A percentile compares a stretch with the other conserved stretches of the same genome.
These are phyloP conservation scores for Acomys russatus DNA, from an alignment of 2,797 vertebrate species.

Conservation along the genomic window DNA sequence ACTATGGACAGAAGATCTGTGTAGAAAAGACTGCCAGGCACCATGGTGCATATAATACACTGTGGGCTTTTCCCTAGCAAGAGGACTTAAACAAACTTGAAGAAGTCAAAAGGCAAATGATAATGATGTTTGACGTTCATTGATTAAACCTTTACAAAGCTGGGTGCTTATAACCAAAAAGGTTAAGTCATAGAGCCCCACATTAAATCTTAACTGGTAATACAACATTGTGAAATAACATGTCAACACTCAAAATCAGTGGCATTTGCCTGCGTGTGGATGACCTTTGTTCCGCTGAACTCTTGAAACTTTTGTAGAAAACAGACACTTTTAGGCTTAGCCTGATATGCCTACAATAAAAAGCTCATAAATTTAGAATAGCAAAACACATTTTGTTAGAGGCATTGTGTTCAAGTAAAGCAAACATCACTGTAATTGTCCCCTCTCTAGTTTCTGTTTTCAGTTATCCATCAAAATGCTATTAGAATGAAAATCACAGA, in stretches of 20 bases:
- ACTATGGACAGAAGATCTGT: not conserved
- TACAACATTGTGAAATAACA: not conserved
- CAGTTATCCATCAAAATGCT: not conserved
- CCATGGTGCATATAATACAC: accelerated
- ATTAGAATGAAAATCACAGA: not conserved
- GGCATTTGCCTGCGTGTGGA: not conserved
- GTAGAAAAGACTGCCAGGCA: not conserved
- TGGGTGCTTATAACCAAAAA: conserved; percentile 26
- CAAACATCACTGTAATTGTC: not conserved
- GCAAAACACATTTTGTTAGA: conserved; percentile 48
- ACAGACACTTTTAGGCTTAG: not conserved
- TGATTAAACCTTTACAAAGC: conserved; percentile 15
- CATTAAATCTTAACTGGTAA: accelerated
- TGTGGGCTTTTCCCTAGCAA: not conserved
- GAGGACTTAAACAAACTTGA: not conserved
- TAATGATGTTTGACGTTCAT: not conserved
- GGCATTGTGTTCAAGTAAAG: conserved; percentile 43
- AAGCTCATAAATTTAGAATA: conserved; percentile 68
- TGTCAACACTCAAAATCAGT: not conserved
- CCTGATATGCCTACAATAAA: not conserved
- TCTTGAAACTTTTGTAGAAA: not conserved
- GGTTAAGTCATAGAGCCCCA: not conserved
- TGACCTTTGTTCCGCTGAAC: not conserved
- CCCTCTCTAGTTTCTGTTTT: not conserved
- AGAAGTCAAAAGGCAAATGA: not conserved